Conservation (phyloP, 2,113 vertebrate genomes). For the Nyctereutes procyonoides region DNA sequence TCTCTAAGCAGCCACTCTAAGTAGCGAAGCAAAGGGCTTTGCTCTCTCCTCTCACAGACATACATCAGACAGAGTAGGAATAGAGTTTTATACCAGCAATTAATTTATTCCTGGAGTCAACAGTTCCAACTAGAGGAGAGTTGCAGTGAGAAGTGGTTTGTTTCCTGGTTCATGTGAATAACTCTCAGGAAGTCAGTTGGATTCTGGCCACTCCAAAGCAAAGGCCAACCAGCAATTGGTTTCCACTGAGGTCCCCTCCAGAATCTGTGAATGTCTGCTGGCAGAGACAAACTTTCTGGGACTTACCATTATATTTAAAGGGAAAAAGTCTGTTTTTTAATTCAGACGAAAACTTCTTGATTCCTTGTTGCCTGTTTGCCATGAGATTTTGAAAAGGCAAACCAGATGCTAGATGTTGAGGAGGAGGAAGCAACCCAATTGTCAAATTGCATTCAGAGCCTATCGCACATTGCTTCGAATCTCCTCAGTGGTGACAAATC, state of each 20-base stretch:
- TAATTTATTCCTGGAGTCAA: slow-evolving; percentile 53
- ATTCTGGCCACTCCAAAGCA: slow-evolving; percentile 38
- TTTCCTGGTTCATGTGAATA: slow-evolving; percentile 53
- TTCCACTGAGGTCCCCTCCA: slow-evolving; percentile 5
- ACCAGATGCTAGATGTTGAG: slow-evolving; percentile 37
- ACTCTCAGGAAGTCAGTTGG: not conserved
- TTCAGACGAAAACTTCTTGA: not conserved
- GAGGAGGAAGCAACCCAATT: slow-evolving; percentile 41
- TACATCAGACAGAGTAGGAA: slow-evolving; percentile 33
- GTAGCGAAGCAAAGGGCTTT: slow-evolving; percentile 30
- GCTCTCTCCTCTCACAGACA: slow-evolving; percentile 18
- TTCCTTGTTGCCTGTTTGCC: slow-evolving; percentile 22
- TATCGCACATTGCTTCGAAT: slow-evolving; percentile 16
- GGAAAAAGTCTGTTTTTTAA: not conserved
- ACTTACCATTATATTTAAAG: not conserved
- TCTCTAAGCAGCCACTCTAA: slow-evolving; percentile 59
- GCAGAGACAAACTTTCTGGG: slow-evolving; percentile 40
- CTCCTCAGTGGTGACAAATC: slow-evolving; percentile 60
- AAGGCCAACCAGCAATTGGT: slow-evolving; percentile 39
- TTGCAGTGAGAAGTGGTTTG: not conserved
- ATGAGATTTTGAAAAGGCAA: slow-evolving; percentile 57
- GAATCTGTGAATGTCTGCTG: not conserved
- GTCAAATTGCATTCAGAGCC: slow-evolving; percentile 52
- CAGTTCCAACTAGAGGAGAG: slow-evolving; percentile 26
- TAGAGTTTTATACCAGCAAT: slow-evolving; percentile 26